Evolutionary conservation across 2,797 vertebrate genomes (phyloP), one percentile per base, ranked within the genome.

Genomic region (Etheostoma perlongum): DNA sequence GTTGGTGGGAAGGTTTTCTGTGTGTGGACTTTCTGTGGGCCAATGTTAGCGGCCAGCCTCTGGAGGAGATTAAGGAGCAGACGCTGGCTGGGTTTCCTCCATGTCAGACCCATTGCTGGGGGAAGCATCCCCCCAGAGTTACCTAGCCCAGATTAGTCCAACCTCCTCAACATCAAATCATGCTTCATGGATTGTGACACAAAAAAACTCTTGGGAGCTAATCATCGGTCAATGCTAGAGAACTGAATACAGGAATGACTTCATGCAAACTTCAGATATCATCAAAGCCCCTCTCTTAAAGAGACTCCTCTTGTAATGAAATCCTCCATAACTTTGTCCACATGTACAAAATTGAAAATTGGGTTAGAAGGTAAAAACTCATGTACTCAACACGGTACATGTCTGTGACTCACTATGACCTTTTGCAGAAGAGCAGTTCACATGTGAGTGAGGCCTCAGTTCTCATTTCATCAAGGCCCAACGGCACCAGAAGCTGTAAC

Each of bases 31-130:
- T 27, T 27, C 27, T 27, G 27, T 27, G 27, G 27, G 27, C 27
- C 27, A 27, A 40, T 72, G 64, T 87, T 80, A 76, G 82, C 23
- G 44, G 82, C 81, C 62, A 64, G 87, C 75, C 60, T 91, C 82
- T 88, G 74, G 87, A 88, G 82, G 62, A 89, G 82, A 85, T 93
- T 88, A 91, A 71, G 70, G 71, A 80, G 81, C 71, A 64, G 63
- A 76, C 46, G 42, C 74, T 73, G 73, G 55, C 87, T 30, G 51
- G 87, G 72, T 89, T 89, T 89, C 81, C 79, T 88, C 80, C 68
- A 81, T 55, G 63, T 84, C 62, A 77, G 64, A 82, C 77, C 72
- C 54, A 44, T 72, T 70, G 72, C 68, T 21, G 48, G 42, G 75
- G 76, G 81, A 79, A 81, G 82, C 44, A 12, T 69, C 81, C 70